Evolutionary conservation across 2,797 vertebrate species (phyloP).

Genomic region (Hipposideros larvatus): DNA sequence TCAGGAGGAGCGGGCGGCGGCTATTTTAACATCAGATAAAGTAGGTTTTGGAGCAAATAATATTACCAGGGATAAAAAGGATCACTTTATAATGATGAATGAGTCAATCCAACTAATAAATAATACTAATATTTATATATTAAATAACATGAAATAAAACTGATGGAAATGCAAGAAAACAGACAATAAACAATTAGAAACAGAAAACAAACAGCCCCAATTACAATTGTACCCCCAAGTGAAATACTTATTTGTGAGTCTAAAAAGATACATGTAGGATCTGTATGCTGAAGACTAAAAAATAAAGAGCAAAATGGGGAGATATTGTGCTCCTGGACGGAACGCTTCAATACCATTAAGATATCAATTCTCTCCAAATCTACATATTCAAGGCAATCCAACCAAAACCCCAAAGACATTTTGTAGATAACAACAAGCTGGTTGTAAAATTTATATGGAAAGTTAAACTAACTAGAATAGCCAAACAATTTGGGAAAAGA

Average conservation of each 20-base stretch:
- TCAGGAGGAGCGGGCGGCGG: not conserved
- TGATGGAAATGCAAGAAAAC: not conserved
- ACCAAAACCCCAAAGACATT: not conserved
- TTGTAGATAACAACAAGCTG: not conserved
- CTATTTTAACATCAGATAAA: not conserved
- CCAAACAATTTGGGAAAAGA: not conserved
- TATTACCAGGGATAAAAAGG: not conserved
- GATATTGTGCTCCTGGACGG: not conserved
- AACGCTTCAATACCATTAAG: not conserved
- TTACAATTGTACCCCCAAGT: not conserved
- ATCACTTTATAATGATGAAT: not conserved
- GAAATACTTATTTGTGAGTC: not conserved
- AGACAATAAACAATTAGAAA: not conserved
- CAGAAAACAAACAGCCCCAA: not conserved
- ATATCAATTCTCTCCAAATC: not conserved
- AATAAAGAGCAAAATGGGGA: not conserved
- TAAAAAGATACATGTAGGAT: not conserved
- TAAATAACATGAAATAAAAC: not conserved
- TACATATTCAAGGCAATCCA: not conserved
- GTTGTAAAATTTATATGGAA: not conserved
- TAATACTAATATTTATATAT: not conserved
- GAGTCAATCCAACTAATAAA: not conserved
- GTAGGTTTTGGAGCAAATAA: not conserved
- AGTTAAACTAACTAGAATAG: not conserved
- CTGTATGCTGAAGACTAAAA: not conserved